Evolutionary conservation across 2,113 vertebrate genomes (phyloP).

Genomic region (Rattus rattus): DNA sequence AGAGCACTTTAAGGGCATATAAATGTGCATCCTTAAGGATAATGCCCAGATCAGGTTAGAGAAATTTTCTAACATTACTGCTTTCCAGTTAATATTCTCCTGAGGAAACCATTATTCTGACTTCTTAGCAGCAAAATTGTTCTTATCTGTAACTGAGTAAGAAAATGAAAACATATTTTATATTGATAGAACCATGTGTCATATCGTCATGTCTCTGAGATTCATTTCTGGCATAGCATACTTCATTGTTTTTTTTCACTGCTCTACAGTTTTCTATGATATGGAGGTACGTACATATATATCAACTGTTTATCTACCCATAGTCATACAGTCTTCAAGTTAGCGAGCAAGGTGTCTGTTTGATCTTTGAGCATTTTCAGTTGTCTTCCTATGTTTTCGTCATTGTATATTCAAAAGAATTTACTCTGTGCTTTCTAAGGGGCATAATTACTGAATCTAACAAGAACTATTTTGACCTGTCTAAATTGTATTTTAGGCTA

Average conservation of each 20-base stretch:
- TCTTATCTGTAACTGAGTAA: neutral
- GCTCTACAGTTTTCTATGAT: neutral
- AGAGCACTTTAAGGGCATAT: neutral
- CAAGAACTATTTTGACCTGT: neutral
- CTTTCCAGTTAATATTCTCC: neutral
- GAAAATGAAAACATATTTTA: neutral
- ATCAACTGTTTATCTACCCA: neutral
- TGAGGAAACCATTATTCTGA: neutral
- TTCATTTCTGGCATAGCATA: neutral
- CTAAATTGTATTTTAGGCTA: neutral
- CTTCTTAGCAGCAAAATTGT: neutral
- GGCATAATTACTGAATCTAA: neutral
- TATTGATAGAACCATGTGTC: neutral
- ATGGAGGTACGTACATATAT: neutral
- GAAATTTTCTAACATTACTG: neutral
- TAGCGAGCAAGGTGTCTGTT: neutral
- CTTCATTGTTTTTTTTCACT: constrained; percentile 10
- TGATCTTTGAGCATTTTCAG: neutral
- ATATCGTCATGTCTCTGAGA: neutral
- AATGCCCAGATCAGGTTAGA: neutral
- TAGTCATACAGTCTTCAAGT: neutral
- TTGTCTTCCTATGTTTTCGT: neutral
- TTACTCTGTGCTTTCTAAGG: constrained; percentile 25
- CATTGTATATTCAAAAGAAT: neutral
- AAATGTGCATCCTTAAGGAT: too few species aligned